Percentiles rank a stretch among this genome's conserved stretches.
These are phyloP conservation scores for Leptinotarsa juncta DNA, from an alignment of 2,888 invertebrate species.

Conservation along the genomic window DNA sequence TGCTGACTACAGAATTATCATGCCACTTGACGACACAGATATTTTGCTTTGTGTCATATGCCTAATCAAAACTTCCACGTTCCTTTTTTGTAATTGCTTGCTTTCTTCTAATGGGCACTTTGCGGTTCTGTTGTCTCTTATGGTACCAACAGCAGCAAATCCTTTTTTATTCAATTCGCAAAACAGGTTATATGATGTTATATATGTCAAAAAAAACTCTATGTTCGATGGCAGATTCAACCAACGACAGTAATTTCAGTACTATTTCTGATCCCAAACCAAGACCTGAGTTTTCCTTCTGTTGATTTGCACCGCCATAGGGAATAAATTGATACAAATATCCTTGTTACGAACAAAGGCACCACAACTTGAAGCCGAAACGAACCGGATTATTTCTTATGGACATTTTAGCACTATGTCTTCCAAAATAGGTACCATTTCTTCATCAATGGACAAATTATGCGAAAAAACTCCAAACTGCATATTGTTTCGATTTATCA, in stretches of 20 bases:
- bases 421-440: background rate
- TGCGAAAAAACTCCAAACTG: background rate
- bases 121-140: background rate
- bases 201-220: background rate
- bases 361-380: conserved; percentile 14
- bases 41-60: background rate
- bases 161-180: background rate
- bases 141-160: background rate
- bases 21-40: background rate
- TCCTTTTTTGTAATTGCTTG: too few species aligned
- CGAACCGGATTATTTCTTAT: conserved; percentile 24
- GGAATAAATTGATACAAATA: conserved; percentile 1
- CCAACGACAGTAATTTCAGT: background rate
- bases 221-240: background rate
- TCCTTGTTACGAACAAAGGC: background rate
- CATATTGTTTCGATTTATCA: too few species aligned
- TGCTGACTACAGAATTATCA: background rate
- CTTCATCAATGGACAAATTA: conserved; percentile 26
- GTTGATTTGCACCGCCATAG: background rate
- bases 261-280: background rate
- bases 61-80: background rate
- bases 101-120: background rate
- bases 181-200: background rate
- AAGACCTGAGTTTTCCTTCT: background rate
- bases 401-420: conserved; percentile 28